Evolutionary conservation across 2,113 vertebrate genomes (phyloP).

Genomic region (Conger conger): DNA sequence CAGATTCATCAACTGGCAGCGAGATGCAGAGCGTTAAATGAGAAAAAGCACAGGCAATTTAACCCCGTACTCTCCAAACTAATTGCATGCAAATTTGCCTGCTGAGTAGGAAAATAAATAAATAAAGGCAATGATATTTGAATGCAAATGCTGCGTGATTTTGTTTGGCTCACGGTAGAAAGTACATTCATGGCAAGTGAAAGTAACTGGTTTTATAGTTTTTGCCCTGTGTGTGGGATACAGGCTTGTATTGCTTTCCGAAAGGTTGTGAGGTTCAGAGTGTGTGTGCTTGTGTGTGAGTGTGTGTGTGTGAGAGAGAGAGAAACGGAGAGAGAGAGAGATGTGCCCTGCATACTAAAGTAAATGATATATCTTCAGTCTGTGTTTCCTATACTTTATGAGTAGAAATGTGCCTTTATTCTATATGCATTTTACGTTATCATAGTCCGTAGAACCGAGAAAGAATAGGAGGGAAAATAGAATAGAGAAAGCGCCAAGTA

Average conservation of each 20-base stretch:
- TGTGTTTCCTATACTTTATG: too few relatives aligned
- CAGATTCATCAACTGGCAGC: conserved; percentile 24
- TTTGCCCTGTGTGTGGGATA: background rate
- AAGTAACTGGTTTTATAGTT: background rate
- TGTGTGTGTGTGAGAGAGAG: background rate
- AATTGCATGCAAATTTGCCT: conserved; percentile 7
- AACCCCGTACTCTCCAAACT: conserved; percentile 18
- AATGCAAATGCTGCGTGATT: background rate
- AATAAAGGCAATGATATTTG: conserved; percentile 15
- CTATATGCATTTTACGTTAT: too few relatives aligned
- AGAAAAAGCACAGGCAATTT: conserved; percentile 7
- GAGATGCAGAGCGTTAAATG: conserved; percentile 29
- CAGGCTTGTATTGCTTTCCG: background rate
- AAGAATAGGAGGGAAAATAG: too few relatives aligned
- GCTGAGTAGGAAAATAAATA: background rate
- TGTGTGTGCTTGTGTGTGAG: background rate
- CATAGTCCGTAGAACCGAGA: too few relatives aligned
- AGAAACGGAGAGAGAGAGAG: too few relatives aligned
- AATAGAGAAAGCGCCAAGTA: too few relatives aligned
- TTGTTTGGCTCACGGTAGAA: background rate
- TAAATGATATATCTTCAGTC: too few relatives aligned
- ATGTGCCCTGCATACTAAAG: too few relatives aligned
- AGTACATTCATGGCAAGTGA: background rate
- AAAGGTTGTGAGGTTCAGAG: background rate
- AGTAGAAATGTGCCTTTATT: too few relatives aligned